These are phyloP conservation scores for Chorisops tibialis DNA, from an alignment of 2,888 invertebrate species.

Conservation along the genomic window DNA sequence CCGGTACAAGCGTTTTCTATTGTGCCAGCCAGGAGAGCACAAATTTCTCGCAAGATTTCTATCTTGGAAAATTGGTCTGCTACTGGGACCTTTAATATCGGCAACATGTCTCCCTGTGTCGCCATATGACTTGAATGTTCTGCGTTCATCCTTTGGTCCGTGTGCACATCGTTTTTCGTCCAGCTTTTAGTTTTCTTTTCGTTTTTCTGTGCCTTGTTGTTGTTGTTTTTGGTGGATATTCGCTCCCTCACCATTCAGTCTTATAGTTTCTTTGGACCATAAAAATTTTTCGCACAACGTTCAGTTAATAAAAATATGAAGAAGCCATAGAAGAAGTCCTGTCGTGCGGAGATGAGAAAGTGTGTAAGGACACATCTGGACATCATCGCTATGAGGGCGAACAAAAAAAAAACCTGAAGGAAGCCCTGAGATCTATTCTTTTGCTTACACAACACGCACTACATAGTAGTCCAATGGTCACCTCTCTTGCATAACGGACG, in stretches of 20 bases:
- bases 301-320: conserved; percentile 29
- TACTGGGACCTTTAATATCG: conserved; percentile 21
- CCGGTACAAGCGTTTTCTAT: conserved; percentile 17
- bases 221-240: conserved; percentile 3
- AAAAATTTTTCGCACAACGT: conserved; percentile 25
- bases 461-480: no score
- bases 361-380: no score
- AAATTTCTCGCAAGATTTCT: conserved; percentile 20
- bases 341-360: no score
- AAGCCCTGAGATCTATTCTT: no score
- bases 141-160: neutral
- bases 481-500: no score
- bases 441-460: no score
- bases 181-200: neutral
- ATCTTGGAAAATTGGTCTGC: conserved; percentile 23
- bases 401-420: no score
- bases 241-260: neutral
- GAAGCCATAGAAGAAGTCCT: neutral
- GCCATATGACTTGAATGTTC: conserved; percentile 24
- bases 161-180: neutral
- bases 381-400: no score
- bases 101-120: conserved; percentile 27
- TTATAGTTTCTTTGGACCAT: conserved; percentile 16
- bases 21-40: conserved; percentile 12
- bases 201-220: neutral